These are phyloP conservation scores for Pediacus dermestoides DNA, from an alignment of 2,888 invertebrate genomes.

Conservation along the genomic window DNA sequence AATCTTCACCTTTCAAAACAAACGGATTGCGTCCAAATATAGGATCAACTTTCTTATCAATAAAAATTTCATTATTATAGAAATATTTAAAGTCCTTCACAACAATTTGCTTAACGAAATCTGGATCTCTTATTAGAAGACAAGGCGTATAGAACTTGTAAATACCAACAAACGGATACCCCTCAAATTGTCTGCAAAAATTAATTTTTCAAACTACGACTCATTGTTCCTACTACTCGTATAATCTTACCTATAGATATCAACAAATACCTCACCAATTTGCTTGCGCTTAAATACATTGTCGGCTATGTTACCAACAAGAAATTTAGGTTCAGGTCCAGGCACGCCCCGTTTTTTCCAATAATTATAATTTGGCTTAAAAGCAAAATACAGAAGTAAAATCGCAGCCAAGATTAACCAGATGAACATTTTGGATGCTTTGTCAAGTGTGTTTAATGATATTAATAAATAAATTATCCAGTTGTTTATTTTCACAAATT, in stretches of 20 bases:
- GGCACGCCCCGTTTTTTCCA: slow-evolving; percentile 29
- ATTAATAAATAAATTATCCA: too few relatives aligned
- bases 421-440: too few relatives aligned
- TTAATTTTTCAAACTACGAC: too few relatives aligned
- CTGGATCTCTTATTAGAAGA: slow-evolving; percentile 41
- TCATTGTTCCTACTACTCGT: too few relatives aligned
- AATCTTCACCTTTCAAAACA: slow-evolving; percentile 48
- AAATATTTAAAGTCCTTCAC: slow-evolving; percentile 44
- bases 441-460: too few relatives aligned
- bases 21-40: slow-evolving; percentile 53
- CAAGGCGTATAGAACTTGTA: slow-evolving; percentile 39
- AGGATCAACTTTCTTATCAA: slow-evolving; percentile 49
- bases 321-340: slow-evolving; percentile 24
- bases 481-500: too few relatives aligned
- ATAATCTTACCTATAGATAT: slow-evolving; percentile 19
- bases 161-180: slow-evolving; percentile 42
- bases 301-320: slow-evolving; percentile 33
- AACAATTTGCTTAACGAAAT: slow-evolving; percentile 40
- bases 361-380: slow-evolving; percentile 11
- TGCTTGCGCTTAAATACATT: slow-evolving; percentile 25
- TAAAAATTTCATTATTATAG: slow-evolving; percentile 42
- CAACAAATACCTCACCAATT: slow-evolving; percentile 14
- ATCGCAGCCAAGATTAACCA: too few relatives aligned
- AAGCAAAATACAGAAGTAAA: too few relatives aligned
- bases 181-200: slow-evolving; percentile 35